These are phyloP conservation scores for Perodicticus potto DNA, from an alignment of 2,797 vertebrate species.

Conservation along the genomic window DNA sequence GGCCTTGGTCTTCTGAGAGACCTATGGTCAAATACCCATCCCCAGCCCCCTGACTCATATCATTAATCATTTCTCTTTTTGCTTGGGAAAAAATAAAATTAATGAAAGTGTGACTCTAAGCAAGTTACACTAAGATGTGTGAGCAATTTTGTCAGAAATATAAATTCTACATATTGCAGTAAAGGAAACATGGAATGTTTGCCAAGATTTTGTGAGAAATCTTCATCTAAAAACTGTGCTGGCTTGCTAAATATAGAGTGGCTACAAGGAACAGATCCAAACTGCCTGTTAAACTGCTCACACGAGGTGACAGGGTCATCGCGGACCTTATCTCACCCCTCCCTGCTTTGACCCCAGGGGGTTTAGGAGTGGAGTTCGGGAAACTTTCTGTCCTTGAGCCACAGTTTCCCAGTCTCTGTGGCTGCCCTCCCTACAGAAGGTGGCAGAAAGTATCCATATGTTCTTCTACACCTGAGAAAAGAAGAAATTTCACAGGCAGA, in stretches of 20 bases:
- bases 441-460: background rate
- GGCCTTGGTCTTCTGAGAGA: background rate
- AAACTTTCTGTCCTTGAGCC: background rate
- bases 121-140: conserved; percentile 70
- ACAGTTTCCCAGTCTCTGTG: background rate
- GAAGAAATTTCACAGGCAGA: conserved; percentile 7
- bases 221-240: conserved; percentile 79
- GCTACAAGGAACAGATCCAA: conserved; percentile 53
- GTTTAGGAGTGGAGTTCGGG: background rate
- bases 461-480: conserved; percentile 42
- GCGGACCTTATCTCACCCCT: background rate
- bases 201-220: conserved; percentile 81
- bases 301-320: background rate
- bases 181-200: conserved; percentile 82
- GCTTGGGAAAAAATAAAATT: conserved; percentile 61
- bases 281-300: conserved; percentile 34
- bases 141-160: conserved; percentile 80
- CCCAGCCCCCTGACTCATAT: background rate
- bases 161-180: conserved; percentile 80
- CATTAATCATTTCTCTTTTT: conserved; percentile 55
- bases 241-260: conserved; percentile 78
- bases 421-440: background rate
- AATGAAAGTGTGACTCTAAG: conserved; percentile 61
- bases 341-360: background rate
- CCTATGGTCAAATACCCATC: background rate